Conservation (phyloP, 2,888 invertebrate species). For the Pogonocherus hispidulus region DNA sequence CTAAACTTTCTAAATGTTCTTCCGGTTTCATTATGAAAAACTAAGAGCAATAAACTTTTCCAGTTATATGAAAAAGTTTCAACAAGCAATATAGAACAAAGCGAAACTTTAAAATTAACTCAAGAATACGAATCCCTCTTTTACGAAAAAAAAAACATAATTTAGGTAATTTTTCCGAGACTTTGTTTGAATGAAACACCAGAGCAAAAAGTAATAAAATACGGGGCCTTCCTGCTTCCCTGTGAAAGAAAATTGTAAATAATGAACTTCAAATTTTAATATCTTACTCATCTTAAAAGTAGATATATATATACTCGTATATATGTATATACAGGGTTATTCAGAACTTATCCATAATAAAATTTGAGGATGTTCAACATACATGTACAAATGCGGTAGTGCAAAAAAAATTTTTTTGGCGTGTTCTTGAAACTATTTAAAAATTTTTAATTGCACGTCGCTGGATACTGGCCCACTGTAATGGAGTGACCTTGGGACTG, state of each 20-base stretch:
- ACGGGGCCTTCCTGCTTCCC: background rate
- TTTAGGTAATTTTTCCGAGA: background rate
- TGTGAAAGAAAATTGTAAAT: background rate
- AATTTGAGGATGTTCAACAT: too few relatives aligned
- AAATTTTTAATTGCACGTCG: too few relatives aligned
- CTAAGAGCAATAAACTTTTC: background rate
- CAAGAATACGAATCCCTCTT: background rate
- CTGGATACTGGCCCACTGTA: too few relatives aligned
- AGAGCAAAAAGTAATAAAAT: background rate
- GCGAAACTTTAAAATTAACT: slow-evolving; percentile 1
- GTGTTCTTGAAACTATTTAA: too few relatives aligned
- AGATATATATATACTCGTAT: too few relatives aligned
- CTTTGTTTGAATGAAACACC: background rate
- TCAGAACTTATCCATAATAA: too few relatives aligned
- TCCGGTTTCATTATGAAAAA: background rate
- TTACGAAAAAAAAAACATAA: background rate
- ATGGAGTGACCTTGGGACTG: too few relatives aligned
- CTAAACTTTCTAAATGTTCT: background rate
- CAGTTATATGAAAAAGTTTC: background rate
- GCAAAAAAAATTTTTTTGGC: too few relatives aligned
- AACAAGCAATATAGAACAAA: background rate
- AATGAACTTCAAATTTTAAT: too few relatives aligned
- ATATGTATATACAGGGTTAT: too few relatives aligned
- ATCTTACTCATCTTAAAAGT: too few relatives aligned
- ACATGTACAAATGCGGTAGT: too few relatives aligned